Evolutionary conservation across 1,140 invertebrate genomes (phyloP), one percentile per base, ranked within the genome.

Genomic region (Caenorhabditis inopinata): DNA sequence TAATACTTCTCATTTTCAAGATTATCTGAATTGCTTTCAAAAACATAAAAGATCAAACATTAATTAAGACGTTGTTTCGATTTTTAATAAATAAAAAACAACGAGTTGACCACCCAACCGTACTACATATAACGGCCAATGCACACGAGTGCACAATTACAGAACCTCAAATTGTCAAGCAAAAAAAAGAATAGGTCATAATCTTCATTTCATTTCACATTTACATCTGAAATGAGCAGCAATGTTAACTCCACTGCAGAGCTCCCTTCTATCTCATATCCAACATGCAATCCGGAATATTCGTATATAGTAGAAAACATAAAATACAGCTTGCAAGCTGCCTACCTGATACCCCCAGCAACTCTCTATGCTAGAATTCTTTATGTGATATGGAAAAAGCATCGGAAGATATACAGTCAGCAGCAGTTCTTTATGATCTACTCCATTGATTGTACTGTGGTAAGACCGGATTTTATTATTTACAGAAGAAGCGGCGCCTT

Each of bases 391-490:
- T 68, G 58, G 58, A 12, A 6, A 11, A 68, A 38, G 9, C 25
- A 68, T 38, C 29, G 58, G 21, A 68, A 68, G 21, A 21, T 68
- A 4, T 68, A 68, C n/a, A 68, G 32, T 68, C 58, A 38, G 27
- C 58, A 68, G 35, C 58, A 68, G 58, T 68, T 68, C 38, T 68
- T 68, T 42, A 32, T 68, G n/a, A 68, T 68, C 23, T 68, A 68
- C 23, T 68, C 58, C 6, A 68, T 68, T 29, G 58, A 68, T 68
- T 38, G 58, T 68, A 3, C 38, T 2, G 58, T 68, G 58, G 58
- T 68, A 42, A 5, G 58, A 21, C n/a, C 25, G 12, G n/a, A n/a
- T n/a, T 62, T 62, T 25, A 58, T 6, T 32, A 58, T 5, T 29
- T 9, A 58, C 6, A 5, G n/a, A n/a, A n/a, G n/a, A n/a, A n/a